These are phyloP conservation scores for Zelleria hepariella DNA, from an alignment of 2,888 invertebrate genomes.

Conservation along the genomic window DNA sequence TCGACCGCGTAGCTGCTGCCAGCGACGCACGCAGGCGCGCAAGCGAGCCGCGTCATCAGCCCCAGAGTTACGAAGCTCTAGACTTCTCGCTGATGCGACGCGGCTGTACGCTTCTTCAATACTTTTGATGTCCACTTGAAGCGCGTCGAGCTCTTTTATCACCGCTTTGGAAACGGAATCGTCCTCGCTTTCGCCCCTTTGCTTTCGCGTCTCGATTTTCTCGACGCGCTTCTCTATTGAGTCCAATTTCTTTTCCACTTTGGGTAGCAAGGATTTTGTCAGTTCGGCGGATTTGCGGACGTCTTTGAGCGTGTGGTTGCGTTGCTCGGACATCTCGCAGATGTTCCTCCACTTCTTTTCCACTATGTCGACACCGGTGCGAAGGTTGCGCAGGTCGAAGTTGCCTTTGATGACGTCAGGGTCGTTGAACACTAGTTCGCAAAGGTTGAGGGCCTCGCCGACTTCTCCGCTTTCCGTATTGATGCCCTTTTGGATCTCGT, in stretches of 20 bases:
- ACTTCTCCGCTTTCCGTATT: constrained; percentile 84
- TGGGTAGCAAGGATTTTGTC: constrained; percentile 74
- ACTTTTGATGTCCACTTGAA: constrained; percentile 74
- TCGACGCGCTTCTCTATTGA: constrained; percentile 73
- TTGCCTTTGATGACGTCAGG: constrained; percentile 80
- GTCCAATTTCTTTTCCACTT: constrained; percentile 74
- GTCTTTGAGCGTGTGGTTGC: constrained; percentile 56
- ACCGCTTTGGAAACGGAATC: constrained; percentile 73
- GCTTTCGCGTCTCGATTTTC: constrained; percentile 57
- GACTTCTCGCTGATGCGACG: constrained; percentile 75
- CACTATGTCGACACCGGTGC: constrained; percentile 77
- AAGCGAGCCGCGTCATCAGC: constrained; percentile 77
- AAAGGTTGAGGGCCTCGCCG: constrained; percentile 83
- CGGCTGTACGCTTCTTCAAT: constrained; percentile 80
- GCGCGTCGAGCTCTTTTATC: constrained; percentile 71
- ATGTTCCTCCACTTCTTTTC: constrained; percentile 86
- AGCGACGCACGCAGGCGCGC: constrained; percentile 74
- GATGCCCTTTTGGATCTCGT: constrained; percentile 80
- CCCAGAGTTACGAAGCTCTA: constrained; percentile 76
- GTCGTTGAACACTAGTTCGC: constrained; percentile 82
- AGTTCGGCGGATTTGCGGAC: constrained; percentile 75
- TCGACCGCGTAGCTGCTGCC: constrained; percentile 75
- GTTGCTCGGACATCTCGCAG: constrained; percentile 79
- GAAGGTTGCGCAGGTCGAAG: constrained; percentile 78
- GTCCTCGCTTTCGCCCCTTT: constrained; percentile 52